Conservation (phyloP, 2,888 invertebrate genomes). For the Cataglyphis albicans region DNA sequence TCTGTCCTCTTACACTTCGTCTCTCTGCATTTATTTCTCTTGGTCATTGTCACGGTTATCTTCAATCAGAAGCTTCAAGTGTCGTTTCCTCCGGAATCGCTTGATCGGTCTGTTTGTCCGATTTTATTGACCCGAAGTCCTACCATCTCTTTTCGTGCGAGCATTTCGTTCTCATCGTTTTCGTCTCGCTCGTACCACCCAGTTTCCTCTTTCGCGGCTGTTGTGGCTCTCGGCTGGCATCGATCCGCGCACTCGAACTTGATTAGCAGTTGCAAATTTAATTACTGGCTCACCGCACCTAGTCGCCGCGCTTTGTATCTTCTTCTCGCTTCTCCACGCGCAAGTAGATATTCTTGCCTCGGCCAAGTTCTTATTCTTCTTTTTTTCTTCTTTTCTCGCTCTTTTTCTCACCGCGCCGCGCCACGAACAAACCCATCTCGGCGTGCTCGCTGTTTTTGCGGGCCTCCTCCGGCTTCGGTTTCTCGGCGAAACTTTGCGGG, state of each 20-base stretch:
- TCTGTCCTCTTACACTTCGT: not conserved
- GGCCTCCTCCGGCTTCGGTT: slow-evolving; percentile 32
- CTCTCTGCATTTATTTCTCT: slow-evolving; percentile 49
- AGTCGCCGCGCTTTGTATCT: slow-evolving; percentile 45
- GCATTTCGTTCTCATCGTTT: slow-evolving; percentile 22
- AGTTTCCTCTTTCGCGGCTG: slow-evolving; percentile 31
- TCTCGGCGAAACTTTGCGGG: slow-evolving; percentile 57
- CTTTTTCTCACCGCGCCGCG: slow-evolving; percentile 36
- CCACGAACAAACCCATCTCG: slow-evolving; percentile 50
- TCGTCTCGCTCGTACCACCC: slow-evolving; percentile 21
- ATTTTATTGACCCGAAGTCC: slow-evolving; percentile 68
- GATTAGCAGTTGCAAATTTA: slow-evolving; percentile 80
- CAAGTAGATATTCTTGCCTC: slow-evolving; percentile 23
- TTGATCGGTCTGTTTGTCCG: slow-evolving; percentile 63
- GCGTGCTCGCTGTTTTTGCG: slow-evolving; percentile 27
- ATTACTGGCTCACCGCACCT: slow-evolving; percentile 73
- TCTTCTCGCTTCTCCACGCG: slow-evolving; percentile 30
- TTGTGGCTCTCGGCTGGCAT: slow-evolving; percentile 60
- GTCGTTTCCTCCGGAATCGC: slow-evolving; percentile 67
- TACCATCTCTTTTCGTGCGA: slow-evolving; percentile 23
- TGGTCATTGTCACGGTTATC: slow-evolving; percentile 75
- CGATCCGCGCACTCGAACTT: slow-evolving; percentile 75
- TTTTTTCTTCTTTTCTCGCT: slow-evolving; percentile 16
- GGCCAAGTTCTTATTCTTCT: slow-evolving; percentile 4
- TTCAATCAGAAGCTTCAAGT: slow-evolving; percentile 74